These are phyloP conservation scores for Archips crataeganus DNA, from an alignment of 2,888 invertebrate genomes.

Conservation along the genomic window DNA sequence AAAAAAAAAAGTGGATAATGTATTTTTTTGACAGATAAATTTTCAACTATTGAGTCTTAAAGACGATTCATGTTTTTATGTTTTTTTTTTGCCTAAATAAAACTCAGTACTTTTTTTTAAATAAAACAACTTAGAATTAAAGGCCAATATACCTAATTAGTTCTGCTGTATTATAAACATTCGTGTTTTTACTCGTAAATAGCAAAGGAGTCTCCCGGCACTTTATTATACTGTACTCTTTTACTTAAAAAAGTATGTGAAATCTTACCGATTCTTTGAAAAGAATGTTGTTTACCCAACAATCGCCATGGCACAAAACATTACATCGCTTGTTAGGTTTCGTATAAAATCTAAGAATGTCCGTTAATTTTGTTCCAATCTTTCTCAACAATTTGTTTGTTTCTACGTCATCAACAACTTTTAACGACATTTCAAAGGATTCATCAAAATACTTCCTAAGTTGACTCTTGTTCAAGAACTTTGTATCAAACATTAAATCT, in stretches of 20 bases:
- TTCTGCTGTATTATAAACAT: no score
- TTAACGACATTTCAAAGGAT: conserved; percentile 68
- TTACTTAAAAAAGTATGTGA: not conserved
- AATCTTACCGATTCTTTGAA: conserved; percentile 62
- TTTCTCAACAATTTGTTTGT: conserved; percentile 59
- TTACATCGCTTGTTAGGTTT: conserved; percentile 58
- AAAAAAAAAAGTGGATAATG: not conserved
- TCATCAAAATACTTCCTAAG: conserved; percentile 68
- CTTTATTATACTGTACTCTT: no score
- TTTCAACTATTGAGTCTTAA: not conserved
- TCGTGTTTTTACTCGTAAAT: no score
- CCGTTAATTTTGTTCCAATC: conserved; percentile 59
- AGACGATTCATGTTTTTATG: not conserved
- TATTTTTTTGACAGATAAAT: not conserved
- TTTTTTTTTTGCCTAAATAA: no score
- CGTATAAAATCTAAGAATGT: conserved; percentile 62
- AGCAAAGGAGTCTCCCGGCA: no score
- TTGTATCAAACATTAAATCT: conserved; percentile 68
- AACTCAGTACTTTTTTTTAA: no score
- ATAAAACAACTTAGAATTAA: no score
- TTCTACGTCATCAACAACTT: conserved; percentile 57
- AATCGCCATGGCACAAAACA: conserved; percentile 77
- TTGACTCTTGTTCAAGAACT: conserved; percentile 69
- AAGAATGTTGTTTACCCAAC: conserved; percentile 73
- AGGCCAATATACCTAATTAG: no score